Base-by-base conservation (phyloP, 37 sponge, comb jelly and placozoan genomes). In the Chondrilla cf. caribensis region DNA sequence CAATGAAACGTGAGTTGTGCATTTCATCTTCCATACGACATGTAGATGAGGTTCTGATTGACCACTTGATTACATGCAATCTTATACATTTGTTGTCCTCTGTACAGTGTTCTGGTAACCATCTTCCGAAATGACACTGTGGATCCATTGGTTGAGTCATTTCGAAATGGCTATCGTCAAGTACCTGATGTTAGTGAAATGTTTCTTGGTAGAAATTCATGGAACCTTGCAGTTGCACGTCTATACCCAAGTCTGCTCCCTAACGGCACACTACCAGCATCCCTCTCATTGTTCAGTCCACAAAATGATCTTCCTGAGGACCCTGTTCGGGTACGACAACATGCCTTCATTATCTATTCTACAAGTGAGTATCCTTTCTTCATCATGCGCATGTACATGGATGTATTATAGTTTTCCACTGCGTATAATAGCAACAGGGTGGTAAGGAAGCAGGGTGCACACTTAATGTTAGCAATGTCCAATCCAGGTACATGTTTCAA, bases 1-100 rank as follows among this genome's bases (percentile, higher is more conserved):
- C 58, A 33, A 65, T 5, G 92, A 91, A 82, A 68, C 80, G 92
- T 91, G 70, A 85, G 88, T 82, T 19, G 38, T 78, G 35, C 54
- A 78, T 43, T 37, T 75, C 9, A 37, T n/a, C n/a, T n/a, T n/a
- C n/a, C n/a, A n/a, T n/a, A n/a, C 51, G 9, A 47, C 11, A 47
- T 47, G 51, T 47, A 47, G 6, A 11, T 47, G 11, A 47, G 51
- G 33, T n/a, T n/a, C n/a, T n/a, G n/a, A n/a, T n/a, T n/a, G n/a
- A n/a, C n/a, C n/a, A n/a, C n/a, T n/a, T n/a, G n/a, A n/a, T 29
- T 5, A 8, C 5, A 60, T 60, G 64, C 3, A 67, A 31, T 67
- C 29, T n/a, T n/a, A n/a, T n/a, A n/a, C n/a, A n/a, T n/a, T n/a
- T n/a, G n/a, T n/a, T n/a, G n/a, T n/a, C n/a, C n/a, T 33, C 2